Base-by-base conservation (phyloP, 2,888 invertebrate species). In the Cantharis rustica region DNA sequence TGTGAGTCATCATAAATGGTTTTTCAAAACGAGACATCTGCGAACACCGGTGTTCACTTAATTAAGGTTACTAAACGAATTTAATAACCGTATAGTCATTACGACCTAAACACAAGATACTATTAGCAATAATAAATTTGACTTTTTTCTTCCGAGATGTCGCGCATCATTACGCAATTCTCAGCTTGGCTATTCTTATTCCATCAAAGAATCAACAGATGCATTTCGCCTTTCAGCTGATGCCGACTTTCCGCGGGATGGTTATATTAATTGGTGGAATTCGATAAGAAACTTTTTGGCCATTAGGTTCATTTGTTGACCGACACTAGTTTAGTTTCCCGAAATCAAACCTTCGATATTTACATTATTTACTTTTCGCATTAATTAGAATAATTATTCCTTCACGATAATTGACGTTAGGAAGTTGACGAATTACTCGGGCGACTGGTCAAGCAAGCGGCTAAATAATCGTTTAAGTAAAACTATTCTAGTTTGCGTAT, bases 81-180 rank as follows among this genome's bases (percentile, higher is more conserved):
- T 79, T 80, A 81, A 81, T 81, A 80, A 79, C 79, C 79, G 78
- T 79, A 80, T 76, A 79, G 80, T 81, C 81, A 80, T 81, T n/a
- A n/a, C n/a, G 47, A 47, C 13, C n/a, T n/a, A 11, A 66, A 66
- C n/a, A 23, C 17, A 66, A 66, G 64, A 23, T 66, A 66, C 64
- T 66, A 9, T 17, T 23, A 20, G 23, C 23, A n/a, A 23, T 23
- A 23, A 66, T 66, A 66, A 66, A 66, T 66, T 66, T 20, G 23
- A 20, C 23, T 66, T 66, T 66, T 64, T 64, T 66, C n/a, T 66
- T 66, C 23, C n/a, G 20, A 66, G 10, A 66, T 63, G 47, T 47
- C 47, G 23, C 64, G 64, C 64, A 66, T 66, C 64, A 66, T 66
- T 66, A 17, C 64, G 13, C 64, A 66, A 66, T 20, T 20, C 64